A percentile compares a stretch with the other conserved stretches of the same genome.
phyloP scores from a whole-genome alignment of 2,888 invertebrate species.

The Dicyrtoma fusca region DNA sequence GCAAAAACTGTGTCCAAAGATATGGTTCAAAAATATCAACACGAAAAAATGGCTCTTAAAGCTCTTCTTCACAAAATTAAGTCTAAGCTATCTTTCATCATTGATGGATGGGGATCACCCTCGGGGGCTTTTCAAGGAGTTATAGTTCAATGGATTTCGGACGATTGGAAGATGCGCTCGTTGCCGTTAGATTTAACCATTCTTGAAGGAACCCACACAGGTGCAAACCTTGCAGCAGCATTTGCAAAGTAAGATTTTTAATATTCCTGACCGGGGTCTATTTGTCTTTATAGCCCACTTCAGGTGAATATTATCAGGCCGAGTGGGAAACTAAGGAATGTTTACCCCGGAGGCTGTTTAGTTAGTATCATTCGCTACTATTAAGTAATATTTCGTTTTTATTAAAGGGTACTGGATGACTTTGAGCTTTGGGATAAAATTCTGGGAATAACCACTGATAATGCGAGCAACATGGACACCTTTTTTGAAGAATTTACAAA shows the following conservation, averaged over 20 bases:
- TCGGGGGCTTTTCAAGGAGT: background rate
- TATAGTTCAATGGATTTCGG: background rate
- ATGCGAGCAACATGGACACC: conserved; percentile 19
- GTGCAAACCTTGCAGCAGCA: conserved; percentile 1
- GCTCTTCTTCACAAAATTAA: background rate
- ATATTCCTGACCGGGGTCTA: too few relatives aligned
- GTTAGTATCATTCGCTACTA: too few relatives aligned
- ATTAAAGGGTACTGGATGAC: background rate
- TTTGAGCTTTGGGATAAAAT: conserved; percentile 17
- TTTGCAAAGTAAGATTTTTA: background rate
- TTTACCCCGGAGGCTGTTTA: too few relatives aligned
- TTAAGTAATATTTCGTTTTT: too few relatives aligned
- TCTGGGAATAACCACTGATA: conserved; percentile 22
- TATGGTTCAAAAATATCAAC: background rate
- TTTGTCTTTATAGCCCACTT: too few relatives aligned
- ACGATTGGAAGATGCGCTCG: background rate
- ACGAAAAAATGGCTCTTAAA: background rate
- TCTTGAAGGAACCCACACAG: conserved; percentile 14
- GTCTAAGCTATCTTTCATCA: background rate
- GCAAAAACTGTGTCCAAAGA: background rate
- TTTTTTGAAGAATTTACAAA: conserved; percentile 1
- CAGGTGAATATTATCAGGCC: too few relatives aligned
- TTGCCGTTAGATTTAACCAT: background rate
- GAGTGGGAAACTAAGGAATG: too few relatives aligned
- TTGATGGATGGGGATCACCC: background rate